phyloP scores from a whole-genome alignment of 2,888 invertebrate genomes.

The Tuberolachnus salignus region DNA sequence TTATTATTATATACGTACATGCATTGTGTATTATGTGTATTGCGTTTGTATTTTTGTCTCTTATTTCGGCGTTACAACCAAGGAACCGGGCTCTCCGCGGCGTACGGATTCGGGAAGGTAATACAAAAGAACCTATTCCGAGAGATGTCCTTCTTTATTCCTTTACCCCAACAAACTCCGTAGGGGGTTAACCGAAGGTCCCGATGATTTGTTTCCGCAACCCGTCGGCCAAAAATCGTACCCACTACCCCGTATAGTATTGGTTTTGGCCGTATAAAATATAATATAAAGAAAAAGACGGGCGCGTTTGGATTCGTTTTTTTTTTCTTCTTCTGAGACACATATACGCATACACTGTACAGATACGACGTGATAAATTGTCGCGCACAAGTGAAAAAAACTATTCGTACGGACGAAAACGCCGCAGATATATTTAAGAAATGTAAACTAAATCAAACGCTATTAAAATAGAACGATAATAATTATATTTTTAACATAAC shows the following conservation, averaged over 20 bases:
- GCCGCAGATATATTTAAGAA: no score
- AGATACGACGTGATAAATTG: background rate
- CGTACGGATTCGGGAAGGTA: background rate
- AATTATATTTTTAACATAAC: no score
- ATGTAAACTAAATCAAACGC: background rate
- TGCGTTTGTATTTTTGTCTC: no score
- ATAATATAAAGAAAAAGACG: background rate
- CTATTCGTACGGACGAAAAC: no score
- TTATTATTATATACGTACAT: no score
- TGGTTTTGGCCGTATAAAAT: background rate
- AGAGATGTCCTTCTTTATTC: conserved; percentile 30
- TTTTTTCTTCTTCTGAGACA: no score
- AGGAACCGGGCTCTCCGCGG: background rate
- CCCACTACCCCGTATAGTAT: background rate
- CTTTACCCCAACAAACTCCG: conserved; percentile 31
- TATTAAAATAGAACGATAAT: background rate
- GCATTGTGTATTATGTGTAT: no score
- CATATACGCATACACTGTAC: background rate
- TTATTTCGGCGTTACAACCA: conserved; percentile 7
- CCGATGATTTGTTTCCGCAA: conserved; percentile 38
- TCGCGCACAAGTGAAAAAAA: background rate
- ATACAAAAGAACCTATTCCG: conserved; percentile 24
- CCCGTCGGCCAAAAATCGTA: conserved; percentile 26
- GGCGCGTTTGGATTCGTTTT: background rate
- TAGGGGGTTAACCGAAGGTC: conserved; percentile 23